Evolutionary conservation across 2,888 invertebrate genomes (phyloP).

Genomic region (Schizotus pectinicornis): DNA sequence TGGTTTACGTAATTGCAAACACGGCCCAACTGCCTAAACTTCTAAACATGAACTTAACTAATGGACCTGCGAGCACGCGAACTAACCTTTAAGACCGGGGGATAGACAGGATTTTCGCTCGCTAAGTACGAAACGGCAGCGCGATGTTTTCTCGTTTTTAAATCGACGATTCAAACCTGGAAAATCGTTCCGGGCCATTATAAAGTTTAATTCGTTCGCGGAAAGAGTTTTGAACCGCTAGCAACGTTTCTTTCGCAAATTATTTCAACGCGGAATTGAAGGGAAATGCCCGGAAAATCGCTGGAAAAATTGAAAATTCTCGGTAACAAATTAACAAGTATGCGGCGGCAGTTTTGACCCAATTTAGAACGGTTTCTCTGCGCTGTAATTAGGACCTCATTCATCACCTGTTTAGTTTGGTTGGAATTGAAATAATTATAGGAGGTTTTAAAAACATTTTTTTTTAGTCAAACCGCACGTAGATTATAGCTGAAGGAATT

Average conservation of each 20-base stretch:
- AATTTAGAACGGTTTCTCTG: too few species aligned
- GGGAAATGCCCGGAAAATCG: too few species aligned
- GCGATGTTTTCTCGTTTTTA: slow-evolving; percentile 19
- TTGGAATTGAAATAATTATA: too few species aligned
- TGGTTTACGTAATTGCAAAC: slow-evolving; percentile 51
- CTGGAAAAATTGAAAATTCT: too few species aligned
- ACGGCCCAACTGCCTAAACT: slow-evolving; percentile 46
- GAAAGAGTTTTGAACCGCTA: slow-evolving; percentile 15
- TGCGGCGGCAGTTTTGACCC: too few species aligned
- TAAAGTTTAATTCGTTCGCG: slow-evolving; percentile 20
- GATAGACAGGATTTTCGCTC: slow-evolving; percentile 22
- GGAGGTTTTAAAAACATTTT: too few species aligned
- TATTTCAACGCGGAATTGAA: slow-evolving; percentile 8
- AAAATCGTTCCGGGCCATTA: slow-evolving; percentile 20
- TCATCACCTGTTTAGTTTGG: too few species aligned
- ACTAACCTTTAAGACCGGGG: slow-evolving; percentile 34
- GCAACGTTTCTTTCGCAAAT: slow-evolving; percentile 15
- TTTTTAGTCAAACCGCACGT: too few species aligned
- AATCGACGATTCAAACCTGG: slow-evolving; percentile 10
- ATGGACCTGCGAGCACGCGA: slow-evolving; percentile 50
- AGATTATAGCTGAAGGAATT: too few species aligned
- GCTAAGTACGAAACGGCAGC: slow-evolving; percentile 3
- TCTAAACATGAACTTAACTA: slow-evolving; percentile 53
- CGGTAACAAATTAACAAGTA: too few species aligned
- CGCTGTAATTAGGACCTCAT: too few species aligned